Conservation (phyloP, 2,888 invertebrate species). For the Alsophila aescularia region DNA sequence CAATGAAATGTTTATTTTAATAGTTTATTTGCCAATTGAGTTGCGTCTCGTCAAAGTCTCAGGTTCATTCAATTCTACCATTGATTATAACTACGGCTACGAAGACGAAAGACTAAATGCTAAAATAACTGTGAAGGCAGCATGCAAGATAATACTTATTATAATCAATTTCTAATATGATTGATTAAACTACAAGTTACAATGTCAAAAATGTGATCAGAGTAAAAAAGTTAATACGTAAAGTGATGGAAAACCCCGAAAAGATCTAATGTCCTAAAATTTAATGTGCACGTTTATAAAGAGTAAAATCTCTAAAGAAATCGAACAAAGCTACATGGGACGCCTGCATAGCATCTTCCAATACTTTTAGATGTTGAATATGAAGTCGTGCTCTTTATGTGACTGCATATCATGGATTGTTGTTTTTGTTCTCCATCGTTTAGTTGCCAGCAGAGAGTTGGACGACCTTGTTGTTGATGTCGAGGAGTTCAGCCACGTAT, state of each 20-base stretch:
- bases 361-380: background rate
- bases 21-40: conserved; percentile 60
- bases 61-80: conserved; percentile 37
- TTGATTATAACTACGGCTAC: conserved; percentile 34
- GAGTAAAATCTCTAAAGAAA: background rate
- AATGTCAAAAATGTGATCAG: background rate
- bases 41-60: conserved; percentile 53
- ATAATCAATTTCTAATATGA: background rate
- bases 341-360: conserved; percentile 16
- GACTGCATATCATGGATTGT: background rate
- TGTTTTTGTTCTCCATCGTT: conserved; percentile 17
- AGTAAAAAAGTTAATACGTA: background rate
- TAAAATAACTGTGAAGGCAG: background rate
- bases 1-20: background rate
- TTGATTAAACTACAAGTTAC: background rate
- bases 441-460: conserved; percentile 72
- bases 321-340: conserved; percentile 10
- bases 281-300: background rate
- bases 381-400: no score
- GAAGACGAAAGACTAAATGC: conserved; percentile 12
- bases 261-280: conserved; percentile 1
- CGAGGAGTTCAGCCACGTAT: conserved; percentile 89
- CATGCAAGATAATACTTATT: conserved; percentile 2
- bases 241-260: background rate
- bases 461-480: conserved; percentile 89